phyloP scores from a whole-genome alignment of 2,888 invertebrate species.

The Watsonalla binaria region DNA sequence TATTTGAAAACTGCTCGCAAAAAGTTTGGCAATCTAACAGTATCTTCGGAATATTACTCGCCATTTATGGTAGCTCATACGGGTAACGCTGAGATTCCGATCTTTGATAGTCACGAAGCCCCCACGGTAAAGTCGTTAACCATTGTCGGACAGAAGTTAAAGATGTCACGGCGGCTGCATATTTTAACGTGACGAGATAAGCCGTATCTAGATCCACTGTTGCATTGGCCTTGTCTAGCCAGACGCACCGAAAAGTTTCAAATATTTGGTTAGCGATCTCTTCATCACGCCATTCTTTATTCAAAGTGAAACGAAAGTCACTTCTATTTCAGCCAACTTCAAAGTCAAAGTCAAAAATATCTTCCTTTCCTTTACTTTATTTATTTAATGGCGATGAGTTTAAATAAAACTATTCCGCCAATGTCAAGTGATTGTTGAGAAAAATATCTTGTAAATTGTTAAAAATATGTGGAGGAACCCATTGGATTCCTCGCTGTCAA shows the following conservation, averaged over 20 bases:
- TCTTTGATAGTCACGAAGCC: conserved; percentile 35
- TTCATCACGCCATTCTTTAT: too few species aligned
- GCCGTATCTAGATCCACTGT: conserved; percentile 1
- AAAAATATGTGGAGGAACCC: too few species aligned
- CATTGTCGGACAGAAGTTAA: conserved; percentile 37
- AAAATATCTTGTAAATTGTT: too few species aligned
- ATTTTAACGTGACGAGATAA: conserved; percentile 5
- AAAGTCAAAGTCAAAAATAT: too few species aligned
- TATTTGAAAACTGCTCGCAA: conserved; percentile 14
- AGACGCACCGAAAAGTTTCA: neutral
- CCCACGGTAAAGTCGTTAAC: conserved; percentile 35
- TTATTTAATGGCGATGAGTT: too few species aligned
- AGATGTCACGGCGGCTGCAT: conserved; percentile 26
- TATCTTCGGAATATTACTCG: conserved; percentile 17
- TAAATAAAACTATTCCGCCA: too few species aligned
- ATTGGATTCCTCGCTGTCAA: too few species aligned
- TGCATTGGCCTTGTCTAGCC: conserved; percentile 1
- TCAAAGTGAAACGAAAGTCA: too few species aligned
- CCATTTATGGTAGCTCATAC: conserved; percentile 9
- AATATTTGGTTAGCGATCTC: too few species aligned
- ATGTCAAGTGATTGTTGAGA: too few species aligned
- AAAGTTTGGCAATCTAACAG: conserved; percentile 27
- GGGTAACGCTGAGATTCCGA: conserved; percentile 21
- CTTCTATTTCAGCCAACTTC: too few species aligned
- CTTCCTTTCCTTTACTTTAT: too few species aligned